These are phyloP conservation scores for Pseudorasbora parva DNA, from an alignment of 2,113 vertebrate species.

Conservation along the genomic window DNA sequence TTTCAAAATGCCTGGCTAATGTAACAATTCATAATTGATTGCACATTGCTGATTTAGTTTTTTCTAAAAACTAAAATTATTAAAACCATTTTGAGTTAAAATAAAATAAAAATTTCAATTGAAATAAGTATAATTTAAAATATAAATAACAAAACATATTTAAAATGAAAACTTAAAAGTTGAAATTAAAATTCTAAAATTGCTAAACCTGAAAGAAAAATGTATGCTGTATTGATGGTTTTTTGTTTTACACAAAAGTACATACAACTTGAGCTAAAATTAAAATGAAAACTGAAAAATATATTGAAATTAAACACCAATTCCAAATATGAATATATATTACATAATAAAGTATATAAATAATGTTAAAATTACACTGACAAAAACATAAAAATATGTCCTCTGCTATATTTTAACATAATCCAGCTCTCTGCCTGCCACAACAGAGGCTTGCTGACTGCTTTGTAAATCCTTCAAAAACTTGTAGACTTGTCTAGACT, in stretches of 20 bases:
- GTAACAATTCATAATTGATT: no score
- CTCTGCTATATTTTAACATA: background rate
- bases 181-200: background rate
- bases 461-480: background rate
- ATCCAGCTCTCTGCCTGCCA: background rate
- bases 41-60: no score
- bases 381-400: background rate
- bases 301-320: background rate
- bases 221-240: no score
- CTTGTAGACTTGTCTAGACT: slow-evolving; percentile 28
- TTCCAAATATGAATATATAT: background rate
- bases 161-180: background rate
- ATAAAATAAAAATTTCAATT: no score
- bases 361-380: background rate
- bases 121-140: background rate
- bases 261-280: background rate
- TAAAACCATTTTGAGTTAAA: no score
- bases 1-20: no score
- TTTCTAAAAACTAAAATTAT: no score
- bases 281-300: background rate
- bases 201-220: background rate
- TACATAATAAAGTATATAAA: background rate
- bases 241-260: no score
- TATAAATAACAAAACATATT: background rate
- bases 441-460: no score